phyloP scores from a whole-genome alignment of 2,797 vertebrate species.

The Scolopax rusticola region DNA sequence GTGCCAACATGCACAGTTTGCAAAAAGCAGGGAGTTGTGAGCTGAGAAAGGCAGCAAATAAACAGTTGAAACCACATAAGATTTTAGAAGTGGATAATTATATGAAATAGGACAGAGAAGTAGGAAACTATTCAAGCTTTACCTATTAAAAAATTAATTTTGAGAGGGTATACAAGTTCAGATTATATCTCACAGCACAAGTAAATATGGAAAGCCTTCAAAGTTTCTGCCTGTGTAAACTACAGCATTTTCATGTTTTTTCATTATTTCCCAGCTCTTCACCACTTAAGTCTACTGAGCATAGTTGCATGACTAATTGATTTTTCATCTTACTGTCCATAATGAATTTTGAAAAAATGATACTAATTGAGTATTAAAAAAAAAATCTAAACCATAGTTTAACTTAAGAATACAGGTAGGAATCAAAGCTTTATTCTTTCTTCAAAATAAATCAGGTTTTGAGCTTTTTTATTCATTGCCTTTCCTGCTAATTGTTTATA shows the following conservation, averaged over 20 bases:
- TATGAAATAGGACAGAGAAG: background rate
- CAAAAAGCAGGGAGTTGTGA: background rate
- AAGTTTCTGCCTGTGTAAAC: background rate
- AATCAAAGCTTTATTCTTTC: background rate
- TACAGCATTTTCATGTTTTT: background rate
- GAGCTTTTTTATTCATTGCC: background rate
- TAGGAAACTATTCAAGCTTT: background rate
- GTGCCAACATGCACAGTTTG: background rate
- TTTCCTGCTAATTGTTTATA: constrained; percentile 2
- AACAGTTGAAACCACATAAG: background rate
- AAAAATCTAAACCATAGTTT: background rate
- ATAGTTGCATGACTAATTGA: background rate
- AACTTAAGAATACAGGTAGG: background rate
- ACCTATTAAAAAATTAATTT: background rate
- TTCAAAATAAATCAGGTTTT: background rate
- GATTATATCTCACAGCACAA: background rate
- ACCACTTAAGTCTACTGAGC: background rate
- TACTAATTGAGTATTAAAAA: background rate
- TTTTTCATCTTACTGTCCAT: background rate
- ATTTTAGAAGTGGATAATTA: background rate
- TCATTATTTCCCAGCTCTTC: background rate
- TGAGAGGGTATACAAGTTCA: background rate
- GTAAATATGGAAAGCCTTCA: background rate
- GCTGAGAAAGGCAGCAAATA: background rate
- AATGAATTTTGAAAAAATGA: background rate